Evolutionary conservation across 2,888 invertebrate genomes (phyloP).

Genomic region (Folsomia manolachei): DNA sequence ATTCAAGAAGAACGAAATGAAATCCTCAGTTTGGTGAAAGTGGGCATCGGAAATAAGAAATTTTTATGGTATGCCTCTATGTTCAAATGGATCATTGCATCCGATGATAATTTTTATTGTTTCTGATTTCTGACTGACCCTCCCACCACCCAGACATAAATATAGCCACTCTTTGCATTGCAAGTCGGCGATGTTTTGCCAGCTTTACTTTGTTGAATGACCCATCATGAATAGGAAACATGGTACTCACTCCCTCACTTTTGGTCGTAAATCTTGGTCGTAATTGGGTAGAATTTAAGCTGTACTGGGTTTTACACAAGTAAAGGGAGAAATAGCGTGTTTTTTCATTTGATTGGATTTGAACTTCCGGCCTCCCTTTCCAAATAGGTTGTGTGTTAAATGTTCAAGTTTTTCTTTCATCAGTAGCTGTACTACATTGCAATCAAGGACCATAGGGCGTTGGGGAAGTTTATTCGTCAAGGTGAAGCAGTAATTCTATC

Average conservation of each 20-base stretch:
- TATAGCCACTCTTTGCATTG: neutral
- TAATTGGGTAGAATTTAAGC: neutral
- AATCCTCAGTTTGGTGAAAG: too few species aligned
- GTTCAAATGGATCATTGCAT: constrained; percentile 19
- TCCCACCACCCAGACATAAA: too few species aligned
- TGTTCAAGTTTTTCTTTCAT: neutral
- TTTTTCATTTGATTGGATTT: neutral
- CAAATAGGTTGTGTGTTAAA: neutral
- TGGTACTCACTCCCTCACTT: neutral
- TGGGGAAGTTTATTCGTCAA: too few species aligned
- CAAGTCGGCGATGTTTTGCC: neutral
- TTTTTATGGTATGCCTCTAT: constrained; percentile 11
- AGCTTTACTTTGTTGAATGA: neutral
- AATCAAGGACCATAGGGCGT: neutral
- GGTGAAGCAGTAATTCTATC: too few species aligned
- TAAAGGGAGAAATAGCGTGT: neutral
- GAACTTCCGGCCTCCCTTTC: neutral
- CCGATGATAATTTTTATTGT: constrained; percentile 19
- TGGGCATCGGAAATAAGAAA: constrained; percentile 12
- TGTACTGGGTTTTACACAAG: neutral
- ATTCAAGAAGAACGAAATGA: too few species aligned
- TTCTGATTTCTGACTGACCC: neutral
- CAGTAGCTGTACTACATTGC: neutral
- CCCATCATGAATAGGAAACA: neutral
- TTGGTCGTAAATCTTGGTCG: neutral